Evolutionary conservation across 2,888 invertebrate species (phyloP).

Genomic region (Polymixis flavicincta): DNA sequence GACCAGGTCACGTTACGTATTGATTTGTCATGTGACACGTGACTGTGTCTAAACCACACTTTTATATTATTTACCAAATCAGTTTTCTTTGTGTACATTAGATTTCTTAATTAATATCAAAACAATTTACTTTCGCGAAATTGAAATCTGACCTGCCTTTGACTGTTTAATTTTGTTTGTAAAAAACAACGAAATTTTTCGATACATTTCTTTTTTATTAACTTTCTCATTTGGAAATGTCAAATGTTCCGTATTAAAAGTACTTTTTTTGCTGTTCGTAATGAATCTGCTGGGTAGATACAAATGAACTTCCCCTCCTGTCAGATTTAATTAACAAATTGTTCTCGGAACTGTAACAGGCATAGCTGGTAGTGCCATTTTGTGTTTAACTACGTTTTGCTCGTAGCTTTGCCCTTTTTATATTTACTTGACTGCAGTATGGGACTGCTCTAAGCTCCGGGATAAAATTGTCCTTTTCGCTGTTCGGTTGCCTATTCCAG

Average conservation of each 20-base stretch:
- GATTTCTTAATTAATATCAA: slow-evolving; percentile 1
- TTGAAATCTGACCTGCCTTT: slow-evolving; percentile 19
- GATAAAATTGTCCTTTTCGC: not conserved
- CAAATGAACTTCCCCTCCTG: slow-evolving; percentile 27
- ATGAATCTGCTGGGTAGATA: slow-evolving; percentile 38
- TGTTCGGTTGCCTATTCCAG: not conserved
- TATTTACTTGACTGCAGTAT: not conserved
- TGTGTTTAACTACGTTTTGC: slow-evolving; percentile 6
- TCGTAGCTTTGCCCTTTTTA: not conserved
- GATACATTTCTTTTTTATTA: slow-evolving; percentile 26
- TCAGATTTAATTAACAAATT: slow-evolving; percentile 61
- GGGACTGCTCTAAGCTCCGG: not conserved
- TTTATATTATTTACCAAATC: not conserved
- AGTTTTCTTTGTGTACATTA: not conserved
- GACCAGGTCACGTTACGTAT: not conserved
- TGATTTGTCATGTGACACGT: no score
- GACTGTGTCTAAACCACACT: not conserved
- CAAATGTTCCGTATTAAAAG: slow-evolving; percentile 9
- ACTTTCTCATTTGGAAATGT: slow-evolving; percentile 34
- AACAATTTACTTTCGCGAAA: slow-evolving; percentile 10
- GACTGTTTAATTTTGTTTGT: slow-evolving; percentile 39
- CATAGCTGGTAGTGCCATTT: slow-evolving; percentile 11
- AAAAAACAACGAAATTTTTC: slow-evolving; percentile 5
- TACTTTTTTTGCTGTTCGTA: slow-evolving; percentile 16
- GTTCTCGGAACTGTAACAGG: slow-evolving; percentile 25